phyloP scores from a whole-genome alignment of 2,797 vertebrate genomes.

The Delichon dasypus region DNA sequence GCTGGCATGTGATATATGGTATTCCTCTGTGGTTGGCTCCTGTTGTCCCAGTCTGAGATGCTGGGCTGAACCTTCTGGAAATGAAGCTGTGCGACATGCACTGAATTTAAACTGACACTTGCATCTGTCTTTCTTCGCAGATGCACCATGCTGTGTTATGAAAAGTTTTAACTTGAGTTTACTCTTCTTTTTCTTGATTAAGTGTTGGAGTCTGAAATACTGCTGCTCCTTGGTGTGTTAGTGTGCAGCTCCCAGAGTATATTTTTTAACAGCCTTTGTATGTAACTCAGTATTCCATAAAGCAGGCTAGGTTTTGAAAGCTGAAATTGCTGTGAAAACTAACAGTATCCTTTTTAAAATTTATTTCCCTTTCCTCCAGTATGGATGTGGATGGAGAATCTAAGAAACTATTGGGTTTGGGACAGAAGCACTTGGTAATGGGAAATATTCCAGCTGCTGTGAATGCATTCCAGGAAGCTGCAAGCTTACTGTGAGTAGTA shows the following conservation, averaged over 20 bases:
- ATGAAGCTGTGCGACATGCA: rapidly evolving
- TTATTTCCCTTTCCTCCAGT: neutral
- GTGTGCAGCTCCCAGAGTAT: neutral
- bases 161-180: neutral
- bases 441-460: slow-evolving; percentile 92
- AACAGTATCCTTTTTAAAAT: neutral
- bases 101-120: neutral
- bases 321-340: neutral
- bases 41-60: neutral
- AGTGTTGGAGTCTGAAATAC: rapidly evolving
- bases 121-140: rapidly evolving
- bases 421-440: slow-evolving; percentile 95
- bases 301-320: neutral
- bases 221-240: rapidly evolving
- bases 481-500: slow-evolving; percentile 90
- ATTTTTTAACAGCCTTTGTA: neutral
- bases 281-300: rapidly evolving
- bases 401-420: slow-evolving; percentile 91
- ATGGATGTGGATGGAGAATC: slow-evolving; percentile 89
- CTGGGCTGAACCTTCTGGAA: neutral
- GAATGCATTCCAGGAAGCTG: slow-evolving; percentile 92
- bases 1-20: rapidly evolving
- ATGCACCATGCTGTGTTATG: rapidly evolving
- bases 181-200: neutral
- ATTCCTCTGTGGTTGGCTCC: neutral